Base-by-base conservation (phyloP, 2,888 invertebrate species). In the Xylota sylvarum region DNA sequence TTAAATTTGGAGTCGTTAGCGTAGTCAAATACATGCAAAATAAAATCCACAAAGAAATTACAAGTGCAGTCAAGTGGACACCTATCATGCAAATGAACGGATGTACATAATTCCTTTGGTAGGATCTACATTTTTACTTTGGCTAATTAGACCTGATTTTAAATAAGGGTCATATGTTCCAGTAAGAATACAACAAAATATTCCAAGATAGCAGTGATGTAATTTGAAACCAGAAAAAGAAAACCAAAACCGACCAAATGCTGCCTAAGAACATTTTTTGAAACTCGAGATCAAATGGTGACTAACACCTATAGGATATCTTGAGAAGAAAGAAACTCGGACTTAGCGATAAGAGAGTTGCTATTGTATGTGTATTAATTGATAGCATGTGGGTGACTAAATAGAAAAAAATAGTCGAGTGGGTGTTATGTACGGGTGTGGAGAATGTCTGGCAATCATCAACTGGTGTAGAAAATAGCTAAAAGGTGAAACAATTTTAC, bases 41-140 rank as follows among this genome's bases (percentile, higher is more conserved):
- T 64, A 10, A 65, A 52, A n/a, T 27, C 48, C 35, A 55, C 19
- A 40, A 64, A 40, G 37, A 64, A 64, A 35, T 32, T 7, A 23
- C 55, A 32, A 56, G 35, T 65, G 19, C 64, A 46, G 64, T 74
- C 64, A 74, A 74, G 74, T 55, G 64, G 55, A 46, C 64, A 43
- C 64, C 74, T 74, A 64, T 64, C 62, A 55, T 74, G 12, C 32
- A 32, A 74, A 43, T 10, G 52, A 62, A 52, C 52, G 62, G 73
- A 17, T 52, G 32, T 37, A n/a, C n/a, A n/a, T n/a, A 35, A n/a
- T 62, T 73, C 52, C 27, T 62, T 72, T 27, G 10, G 7, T 46
- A 19, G 23, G 35, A 32, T 5, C 32, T 4, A 32, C 6, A 7
- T 7, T 32, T 32, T 32, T 32, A 32, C 23, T 3, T 3, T 23